Evolutionary conservation across 2,797 vertebrate genomes (phyloP), one percentile per base, ranked within the genome.

Genomic region (Eulemur mongoz): DNA sequence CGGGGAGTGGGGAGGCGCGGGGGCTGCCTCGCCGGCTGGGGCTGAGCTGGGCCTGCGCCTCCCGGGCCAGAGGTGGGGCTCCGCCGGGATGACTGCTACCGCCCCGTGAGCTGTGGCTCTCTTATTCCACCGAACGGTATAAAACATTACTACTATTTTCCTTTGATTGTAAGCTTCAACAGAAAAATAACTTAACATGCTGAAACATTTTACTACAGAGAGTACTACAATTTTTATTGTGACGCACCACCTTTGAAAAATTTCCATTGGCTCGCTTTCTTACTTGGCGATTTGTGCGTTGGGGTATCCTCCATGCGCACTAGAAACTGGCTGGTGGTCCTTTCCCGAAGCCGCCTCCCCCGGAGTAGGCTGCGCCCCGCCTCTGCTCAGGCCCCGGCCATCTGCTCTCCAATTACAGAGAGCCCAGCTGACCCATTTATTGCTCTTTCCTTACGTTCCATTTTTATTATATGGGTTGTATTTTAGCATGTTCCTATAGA

Each of bases 141-240:
- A 57, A 57, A 75, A 35, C 38, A 9, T 54, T 48, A 35, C 54
- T 27, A n/a, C 25, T 11, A 15, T 27, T 88, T 94, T 72, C 70
- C 50, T 91, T 76, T 73, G 76, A 79, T n/a, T 73, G 11, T 73
- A 92, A 93, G 92, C 57, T 2, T 94, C 32, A 63, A 81, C 25
- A 88, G 54, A 95, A 95, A 89, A 52, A 52, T 61, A 78, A 92
- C 48, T 65, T 54, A 65, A 38, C n/a, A 9, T 5, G 70, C 67
- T 79, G 22, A 65, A 17, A 81, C 40, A 30, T 48, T 50, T 54
- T 52, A n/a, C 54, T 48, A 48, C 54, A 38, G 12, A 78, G 78
- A 48, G 25, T 6, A 18, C 25, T 65, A 48, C 18, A 18, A 59
- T 75, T 35, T 87, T 69, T 48, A 65, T 61, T 25, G 11, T 75